Evolutionary conservation across 2,797 vertebrate species (phyloP), one percentile per base, ranked within the genome.

Genomic region (Rousettus madagascariensis): DNA sequence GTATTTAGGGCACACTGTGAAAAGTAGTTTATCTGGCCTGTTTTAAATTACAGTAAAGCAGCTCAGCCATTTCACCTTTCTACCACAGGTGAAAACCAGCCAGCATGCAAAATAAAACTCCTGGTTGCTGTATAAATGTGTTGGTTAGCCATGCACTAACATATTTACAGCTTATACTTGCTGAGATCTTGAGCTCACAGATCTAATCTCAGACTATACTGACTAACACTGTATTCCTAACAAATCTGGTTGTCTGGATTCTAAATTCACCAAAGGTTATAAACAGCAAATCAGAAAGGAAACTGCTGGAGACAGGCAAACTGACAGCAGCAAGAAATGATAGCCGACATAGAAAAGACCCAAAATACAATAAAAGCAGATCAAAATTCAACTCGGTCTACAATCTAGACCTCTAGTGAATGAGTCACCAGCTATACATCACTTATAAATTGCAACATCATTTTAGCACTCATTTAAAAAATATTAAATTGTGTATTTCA

Each of bases 401-500:
- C 5, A 71, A 24, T 26, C 63, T 6, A 38, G 55, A 61, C 41
- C 13, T 65, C 61, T 41, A 4, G 2, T 3, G 13, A 63, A 59
- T 33, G 16, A 68, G 4, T 26, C 94, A 71, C 30, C n/a, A 30
- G 46, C 12, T 28, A 16, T 41, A 19, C 69, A 26, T n/a, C 63
- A 66, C n/a, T 41, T 51, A 83, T 33, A 83, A 86, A 30, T 4
- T 36, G 36, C 22, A 53, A 94, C 63, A 68, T n/a, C 57, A 74
- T 41, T 63, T 55, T 12, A 84, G 28, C 8, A 19, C 19, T 84
- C 17, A 90, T 49, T 49, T 49, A 63, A 43, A 84, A 80, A 79
- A 63, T 86, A n/a, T 51, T 74, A 68, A 92, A 78, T 41, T 71
- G 77, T 3, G 19, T 41, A 91, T 61, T 95, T 77, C 33, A 95